Evolutionary conservation across 2,113 vertebrate species (phyloP), one percentile per base, ranked within the genome.

Genomic region (Pantherophis guttatus): DNA sequence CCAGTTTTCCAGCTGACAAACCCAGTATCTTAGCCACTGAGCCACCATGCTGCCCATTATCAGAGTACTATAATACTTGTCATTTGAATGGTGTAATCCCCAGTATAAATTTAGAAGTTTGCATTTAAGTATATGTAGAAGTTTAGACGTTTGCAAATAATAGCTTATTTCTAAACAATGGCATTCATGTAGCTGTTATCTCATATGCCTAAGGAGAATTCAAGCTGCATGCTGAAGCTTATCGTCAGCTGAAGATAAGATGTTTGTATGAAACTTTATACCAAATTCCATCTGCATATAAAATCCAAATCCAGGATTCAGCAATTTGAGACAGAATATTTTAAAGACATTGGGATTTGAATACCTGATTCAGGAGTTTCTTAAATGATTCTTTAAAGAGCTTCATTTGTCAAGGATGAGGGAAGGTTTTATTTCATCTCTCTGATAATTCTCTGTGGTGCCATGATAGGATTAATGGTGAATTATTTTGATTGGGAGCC

Each of bases 241-340:
- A 75, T 95, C n/a, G 15, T 11, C 10, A 93, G 12, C 2, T 15
- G 19, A 8, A 75, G 91, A 33, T 5, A 55, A 90, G 48, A 17
- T 54, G 81, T 39, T 44, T 53, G 23, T 33, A 15, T 52, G n/a
- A 86, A 29, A 90, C 52, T 59, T n/a, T 12, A 81, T 24, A 88
- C 62, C 26, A 75, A 81, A 88, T 57, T 50, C 33, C 24, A 70
- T 33, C 52, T 24, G 3, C 23, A 13, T 90, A 65, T 62, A 24
- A 8, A n/a, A n/a, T n/a, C 3, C 15, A 75, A 70, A 54, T 0
- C 7, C 75, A 81, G 92, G 86, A 91, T n/a, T 88, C 94, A 94
- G 89, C 81, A 93, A n/a, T 26, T 86, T 88, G 94, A 90, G 90
- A 2, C 48, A 50, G 9, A 95, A 94, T 94, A 93, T 92, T 90